A percentile compares a stretch with the other conserved stretches of the same genome.
Conservation (phyloP, 2,797 vertebrate species). For the Gouania willdenowi region DNA sequence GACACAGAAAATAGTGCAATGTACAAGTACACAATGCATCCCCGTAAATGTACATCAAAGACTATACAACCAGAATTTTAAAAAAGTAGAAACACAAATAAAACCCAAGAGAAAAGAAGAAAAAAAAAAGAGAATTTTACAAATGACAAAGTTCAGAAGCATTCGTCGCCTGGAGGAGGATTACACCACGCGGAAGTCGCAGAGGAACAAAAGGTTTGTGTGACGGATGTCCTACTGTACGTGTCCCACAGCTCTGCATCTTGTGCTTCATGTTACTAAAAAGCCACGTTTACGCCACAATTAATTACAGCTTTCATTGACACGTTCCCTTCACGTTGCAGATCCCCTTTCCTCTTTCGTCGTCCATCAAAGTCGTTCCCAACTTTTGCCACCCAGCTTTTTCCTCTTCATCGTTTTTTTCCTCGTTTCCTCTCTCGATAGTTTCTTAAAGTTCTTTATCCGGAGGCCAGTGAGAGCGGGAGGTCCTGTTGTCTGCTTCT, state of each 20-base stretch:
- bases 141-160: constrained; percentile 82
- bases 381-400: not conserved
- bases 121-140: constrained; percentile 17
- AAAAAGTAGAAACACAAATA: constrained; percentile 76
- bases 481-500: constrained; percentile 30
- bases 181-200: constrained; percentile 80
- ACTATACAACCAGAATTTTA: constrained; percentile 96
- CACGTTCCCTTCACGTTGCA: constrained; percentile 34
- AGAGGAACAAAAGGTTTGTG: constrained; percentile 69
- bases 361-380: constrained; percentile 15
- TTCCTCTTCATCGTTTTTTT: constrained; percentile 25
- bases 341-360: constrained; percentile 14
- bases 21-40: constrained; percentile 90
- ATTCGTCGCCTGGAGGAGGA: constrained; percentile 85
- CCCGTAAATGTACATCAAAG: constrained; percentile 90
- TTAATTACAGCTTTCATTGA: constrained; percentile 63
- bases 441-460: constrained; percentile 44
- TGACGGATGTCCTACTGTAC: constrained; percentile 81
- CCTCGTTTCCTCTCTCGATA: constrained; percentile 29
- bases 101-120: constrained; percentile 20
- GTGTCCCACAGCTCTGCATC: constrained; percentile 81
- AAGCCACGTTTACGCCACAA: constrained; percentile 66
- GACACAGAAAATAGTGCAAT: constrained; percentile 92
- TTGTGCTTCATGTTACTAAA: constrained; percentile 89
- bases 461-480: constrained; percentile 52